Evolutionary conservation across 64 coral and sea anemone genomes (phyloP), one percentile per base, ranked within the genome.

Genomic region (Platygyra sinensis): DNA sequence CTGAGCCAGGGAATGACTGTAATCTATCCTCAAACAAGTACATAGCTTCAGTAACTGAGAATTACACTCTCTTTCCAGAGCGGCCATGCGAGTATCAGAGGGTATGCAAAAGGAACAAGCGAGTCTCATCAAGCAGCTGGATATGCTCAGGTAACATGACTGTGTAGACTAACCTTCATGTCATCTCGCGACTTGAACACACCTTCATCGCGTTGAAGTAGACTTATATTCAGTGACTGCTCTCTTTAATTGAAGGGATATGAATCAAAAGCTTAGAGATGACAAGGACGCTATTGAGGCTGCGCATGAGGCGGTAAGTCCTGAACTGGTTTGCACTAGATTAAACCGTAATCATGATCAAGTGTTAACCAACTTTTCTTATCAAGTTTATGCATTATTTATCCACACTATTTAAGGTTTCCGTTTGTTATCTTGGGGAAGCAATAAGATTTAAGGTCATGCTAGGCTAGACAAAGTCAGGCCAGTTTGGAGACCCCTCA

Each of bases 231-330:
- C 72, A 42, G 32, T 67, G 14, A 11, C 77, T 39, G 29, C 27
- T 88, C 73, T 14, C 89, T 62, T 76, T 73, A 39, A 52, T 74
- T 73, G 17, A 29, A 99, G 97, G 78, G 97, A 99, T 54, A 91
- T 99, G 77, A 99, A 99, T 90, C 97, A 99, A 76, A 99, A 99
- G 61, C 83, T 99, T 61, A 84, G 94, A 46, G 97, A 99, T 76
- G 94, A 99, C 71, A 95, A 94, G 57, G 97, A 99, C 38, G 88
- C 97, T 0, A 99, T 99, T 32, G 90, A 99, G 62, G 97, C 97
- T 16, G 97, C 94, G 3, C 97, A 99, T 51, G 76, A 99, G 94
- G 94, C 93, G 88, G 97, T 99, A 94, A 96, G 96, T 87, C 33
- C 2, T 46, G 4, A 76, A 49, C 36, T 22, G 74, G 36, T 76